Base-by-base conservation (phyloP, 2,113 vertebrate species). In the Limnothrissa miodon region DNA sequence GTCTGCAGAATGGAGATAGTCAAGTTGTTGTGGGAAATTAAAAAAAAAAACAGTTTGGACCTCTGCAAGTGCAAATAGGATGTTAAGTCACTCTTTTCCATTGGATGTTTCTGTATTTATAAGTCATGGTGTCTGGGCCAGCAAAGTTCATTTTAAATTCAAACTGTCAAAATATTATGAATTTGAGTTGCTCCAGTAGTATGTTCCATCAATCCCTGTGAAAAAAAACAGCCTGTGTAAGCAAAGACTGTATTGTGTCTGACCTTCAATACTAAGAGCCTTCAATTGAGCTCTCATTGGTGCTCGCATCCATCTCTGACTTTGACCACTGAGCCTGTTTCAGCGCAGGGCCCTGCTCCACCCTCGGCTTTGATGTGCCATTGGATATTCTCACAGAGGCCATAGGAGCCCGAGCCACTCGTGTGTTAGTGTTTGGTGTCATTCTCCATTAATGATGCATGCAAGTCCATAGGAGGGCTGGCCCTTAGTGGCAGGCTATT, bases 1-100 rank as follows among this genome's bases (percentile, higher is more conserved):
- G 56, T 62, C 82, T 66, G 78, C 46, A 85, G 66, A 44, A 45
- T 25, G 29, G 51, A 87, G 86, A 83, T 86, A 81, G 62, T 29
- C 29, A 70, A 36, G 15, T 36, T 70, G 62, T 29, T 70, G 5
- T 51, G 48, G 48, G 59, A 8, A 19, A n/a, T 5, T 3, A 19
- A n/a, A 11, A 56, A 33, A 70, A 70, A 70, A 9, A 70, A 8
- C 1, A 70, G 25, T 33, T 33, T 1, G 21, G 25, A n/a, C 21
- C 56, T 62, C n/a, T 25, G 25, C 10, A 15, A 36, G 10, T 36
- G 29, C 62, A 70, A 70, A 70, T 70, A 33, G 62, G 62, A 70
- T 36, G 36, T 70, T 17, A 70, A 70, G 29, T 36, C 9, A 70
- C 29, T 36, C 33, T 36, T 36, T 25, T 36, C 51, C 51, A 53